Percentiles rank a stretch among this genome's conserved stretches.
Evolutionary conservation across 2,888 invertebrate species (phyloP).

Genomic region (Plemyria rubiginata): DNA sequence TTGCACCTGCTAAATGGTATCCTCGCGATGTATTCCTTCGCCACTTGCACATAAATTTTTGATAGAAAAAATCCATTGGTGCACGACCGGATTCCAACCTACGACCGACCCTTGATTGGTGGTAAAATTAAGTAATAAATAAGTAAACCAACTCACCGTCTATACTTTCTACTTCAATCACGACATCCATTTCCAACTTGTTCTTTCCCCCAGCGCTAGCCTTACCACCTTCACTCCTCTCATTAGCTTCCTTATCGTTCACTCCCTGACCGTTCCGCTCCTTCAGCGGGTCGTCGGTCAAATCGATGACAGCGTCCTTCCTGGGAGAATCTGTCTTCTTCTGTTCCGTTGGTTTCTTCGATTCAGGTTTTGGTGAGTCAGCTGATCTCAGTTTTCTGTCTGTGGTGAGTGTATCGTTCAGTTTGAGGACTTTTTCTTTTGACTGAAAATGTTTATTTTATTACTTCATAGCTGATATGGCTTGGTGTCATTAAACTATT

Average conservation of each 20-base stretch:
- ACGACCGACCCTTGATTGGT: no score
- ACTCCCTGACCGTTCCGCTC: constrained; percentile 31
- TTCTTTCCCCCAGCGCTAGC: constrained; percentile 43
- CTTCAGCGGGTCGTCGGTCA: constrained; percentile 7
- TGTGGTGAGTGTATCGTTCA: constrained; percentile 60
- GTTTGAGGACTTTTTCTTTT: constrained; percentile 70
- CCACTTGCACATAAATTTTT: no score
- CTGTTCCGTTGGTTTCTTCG: constrained; percentile 41
- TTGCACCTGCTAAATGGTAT: no score
- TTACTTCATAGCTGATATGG: no score
- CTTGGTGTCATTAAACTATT: no score
- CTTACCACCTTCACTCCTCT: constrained; percentile 35
- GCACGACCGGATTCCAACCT: no score
- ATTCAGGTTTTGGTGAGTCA: constrained; percentile 66
- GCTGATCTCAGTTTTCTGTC: constrained; percentile 71
- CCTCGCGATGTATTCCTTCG: no score
- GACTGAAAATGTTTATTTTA: constrained; percentile 58
- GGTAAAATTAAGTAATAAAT: no score
- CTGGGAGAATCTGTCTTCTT: constrained; percentile 28
- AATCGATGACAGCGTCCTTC: constrained; percentile 18
- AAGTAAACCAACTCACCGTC: constrained; percentile 56
- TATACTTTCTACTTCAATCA: constrained; percentile 54
- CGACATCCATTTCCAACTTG: constrained; percentile 55
- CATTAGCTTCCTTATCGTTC: constrained; percentile 18
- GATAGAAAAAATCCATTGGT: no score